These are phyloP conservation scores for Cotesia chilonis DNA, from an alignment of 1,140 invertebrate genomes.

Conservation along the genomic window DNA sequence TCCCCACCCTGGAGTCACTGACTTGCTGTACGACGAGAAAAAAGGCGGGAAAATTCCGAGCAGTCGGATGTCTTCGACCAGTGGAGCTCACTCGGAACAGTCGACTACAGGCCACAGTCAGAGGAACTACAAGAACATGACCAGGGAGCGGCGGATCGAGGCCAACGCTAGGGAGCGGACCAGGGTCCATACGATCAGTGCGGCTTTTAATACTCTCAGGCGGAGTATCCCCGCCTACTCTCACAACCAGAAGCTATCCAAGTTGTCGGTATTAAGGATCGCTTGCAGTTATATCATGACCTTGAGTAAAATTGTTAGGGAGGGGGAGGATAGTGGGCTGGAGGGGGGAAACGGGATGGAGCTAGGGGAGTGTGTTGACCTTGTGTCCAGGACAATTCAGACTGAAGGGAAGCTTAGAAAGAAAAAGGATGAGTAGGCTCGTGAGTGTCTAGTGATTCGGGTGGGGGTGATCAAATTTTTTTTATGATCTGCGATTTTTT, in stretches of 20 bases:
- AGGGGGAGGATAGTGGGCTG: background rate
- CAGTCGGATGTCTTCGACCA: background rate
- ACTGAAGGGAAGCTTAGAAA: conserved; percentile 89
- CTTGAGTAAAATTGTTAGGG: conserved; percentile 68
- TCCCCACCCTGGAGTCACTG: conserved; percentile 64
- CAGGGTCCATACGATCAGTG: conserved; percentile 93
- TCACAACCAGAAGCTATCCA: conserved; percentile 91
- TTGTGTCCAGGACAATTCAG: conserved; percentile 88
- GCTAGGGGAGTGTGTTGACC: conserved; percentile 81
- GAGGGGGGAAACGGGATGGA: conserved; percentile 58
- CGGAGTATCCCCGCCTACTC: conserved; percentile 88
- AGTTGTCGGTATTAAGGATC: conserved; percentile 89
- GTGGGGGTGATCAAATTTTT: background rate
- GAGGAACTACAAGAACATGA: conserved; percentile 96
- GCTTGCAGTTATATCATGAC: conserved; percentile 92
- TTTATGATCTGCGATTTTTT: conserved; percentile 27
- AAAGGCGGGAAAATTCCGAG: background rate
- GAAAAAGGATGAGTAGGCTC: conserved; percentile 77
- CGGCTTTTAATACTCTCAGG: conserved; percentile 89
- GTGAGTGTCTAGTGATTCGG: no score
- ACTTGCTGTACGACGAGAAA: conserved; percentile 3
- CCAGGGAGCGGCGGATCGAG: conserved; percentile 87
- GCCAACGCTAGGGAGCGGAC: conserved; percentile 92
- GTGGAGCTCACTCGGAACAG: conserved; percentile 23
- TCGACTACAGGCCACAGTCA: conserved; percentile 73